Evolutionary conservation across 2,797 vertebrate genomes (phyloP).

Genomic region (Pipistrellus pipistrellus): DNA sequence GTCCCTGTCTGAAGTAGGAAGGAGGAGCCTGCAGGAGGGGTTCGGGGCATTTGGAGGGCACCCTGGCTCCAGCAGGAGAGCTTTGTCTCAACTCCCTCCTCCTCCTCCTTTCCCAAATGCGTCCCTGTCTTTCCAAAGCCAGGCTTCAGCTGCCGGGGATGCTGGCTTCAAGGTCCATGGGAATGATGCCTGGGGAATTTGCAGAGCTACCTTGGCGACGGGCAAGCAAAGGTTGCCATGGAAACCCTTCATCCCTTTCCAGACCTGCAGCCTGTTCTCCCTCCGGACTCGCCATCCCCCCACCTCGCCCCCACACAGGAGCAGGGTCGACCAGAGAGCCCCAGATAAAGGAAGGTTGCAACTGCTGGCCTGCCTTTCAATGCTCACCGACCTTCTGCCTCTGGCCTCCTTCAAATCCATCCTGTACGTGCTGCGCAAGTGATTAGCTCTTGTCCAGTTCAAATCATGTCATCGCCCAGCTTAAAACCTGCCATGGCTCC

Average conservation of each 20-base stretch:
- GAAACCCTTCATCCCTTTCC: constrained; percentile 86
- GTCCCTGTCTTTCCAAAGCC: background rate
- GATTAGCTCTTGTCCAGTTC: background rate
- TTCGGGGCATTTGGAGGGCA: background rate
- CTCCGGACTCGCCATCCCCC: background rate
- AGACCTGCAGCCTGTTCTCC: constrained; percentile 74
- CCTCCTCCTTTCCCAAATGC: background rate
- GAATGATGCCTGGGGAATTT: constrained; percentile 83
- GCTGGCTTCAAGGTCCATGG: constrained; percentile 61
- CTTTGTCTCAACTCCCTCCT: background rate
- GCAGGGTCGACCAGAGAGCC: background rate
- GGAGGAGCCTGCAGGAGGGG: background rate
- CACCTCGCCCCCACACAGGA: background rate
- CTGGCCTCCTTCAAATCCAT: background rate
- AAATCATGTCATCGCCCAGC: background rate
- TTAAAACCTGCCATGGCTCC: background rate
- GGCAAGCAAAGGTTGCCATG: constrained; percentile 87
- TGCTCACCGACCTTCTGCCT: background rate
- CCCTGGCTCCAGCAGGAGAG: background rate
- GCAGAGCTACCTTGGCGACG: constrained; percentile 85
- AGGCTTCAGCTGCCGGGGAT: constrained; percentile 40
- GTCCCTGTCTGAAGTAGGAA: background rate
- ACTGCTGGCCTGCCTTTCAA: background rate
- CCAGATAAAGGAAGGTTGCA: background rate
- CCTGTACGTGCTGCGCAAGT: background rate